Conservation (phyloP, 2,888 invertebrate species). For the Drosophila rellima region DNA sequence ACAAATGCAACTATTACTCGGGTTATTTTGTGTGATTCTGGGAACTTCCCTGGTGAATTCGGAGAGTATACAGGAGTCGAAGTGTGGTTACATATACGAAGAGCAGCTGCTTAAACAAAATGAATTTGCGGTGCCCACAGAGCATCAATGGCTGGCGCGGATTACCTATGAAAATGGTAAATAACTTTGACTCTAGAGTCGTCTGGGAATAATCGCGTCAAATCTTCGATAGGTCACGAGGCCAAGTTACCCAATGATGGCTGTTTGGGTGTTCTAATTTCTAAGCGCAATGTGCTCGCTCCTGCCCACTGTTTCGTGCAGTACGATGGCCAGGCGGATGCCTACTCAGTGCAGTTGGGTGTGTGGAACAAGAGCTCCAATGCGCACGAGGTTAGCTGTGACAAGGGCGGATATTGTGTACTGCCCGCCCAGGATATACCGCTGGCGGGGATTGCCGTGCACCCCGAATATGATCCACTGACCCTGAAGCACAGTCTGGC, state of each 20-base stretch:
- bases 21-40: slow-evolving; percentile 33
- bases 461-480: slow-evolving; percentile 64
- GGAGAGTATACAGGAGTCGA: slow-evolving; percentile 19
- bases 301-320: slow-evolving; percentile 67
- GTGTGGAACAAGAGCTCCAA: slow-evolving; percentile 60
- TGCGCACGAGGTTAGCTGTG: slow-evolving; percentile 36
- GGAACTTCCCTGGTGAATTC: slow-evolving; percentile 11
- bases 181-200: neutral
- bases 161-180: slow-evolving; percentile 56
- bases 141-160: slow-evolving; percentile 67
- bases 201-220: neutral
- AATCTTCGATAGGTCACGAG: slow-evolving; percentile 39
- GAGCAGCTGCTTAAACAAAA: slow-evolving; percentile 29
- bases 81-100: slow-evolving; percentile 51
- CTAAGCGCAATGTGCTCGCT: slow-evolving; percentile 59
- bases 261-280: slow-evolving; percentile 64
- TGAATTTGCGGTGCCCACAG: slow-evolving; percentile 51
- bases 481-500: slow-evolving; percentile 59
- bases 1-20: slow-evolving; percentile 50
- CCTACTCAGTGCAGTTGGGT: slow-evolving; percentile 64
- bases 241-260: slow-evolving; percentile 40
- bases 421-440: slow-evolving; percentile 63
- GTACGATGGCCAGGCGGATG: slow-evolving; percentile 54
- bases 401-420: slow-evolving; percentile 57
- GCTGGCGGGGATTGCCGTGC: slow-evolving; percentile 54